These are phyloP conservation scores for Chrysotoxum bicinctum DNA, from an alignment of 2,888 invertebrate species.

Conservation along the genomic window DNA sequence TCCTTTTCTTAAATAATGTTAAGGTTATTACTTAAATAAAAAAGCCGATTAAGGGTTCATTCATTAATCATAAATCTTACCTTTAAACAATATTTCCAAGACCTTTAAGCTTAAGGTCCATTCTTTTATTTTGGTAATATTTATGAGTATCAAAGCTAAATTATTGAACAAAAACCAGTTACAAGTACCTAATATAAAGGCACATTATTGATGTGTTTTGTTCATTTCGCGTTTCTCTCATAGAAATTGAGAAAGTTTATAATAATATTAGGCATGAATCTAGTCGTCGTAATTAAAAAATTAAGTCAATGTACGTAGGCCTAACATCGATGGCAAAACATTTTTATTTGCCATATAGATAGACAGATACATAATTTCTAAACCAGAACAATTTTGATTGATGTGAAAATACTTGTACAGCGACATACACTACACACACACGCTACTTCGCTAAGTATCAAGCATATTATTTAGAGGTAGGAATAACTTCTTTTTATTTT, in stretches of 20 bases:
- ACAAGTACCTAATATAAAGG: background rate
- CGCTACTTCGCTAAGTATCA: too few relatives aligned
- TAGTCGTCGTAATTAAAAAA: background rate
- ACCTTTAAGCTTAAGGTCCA: too few relatives aligned
- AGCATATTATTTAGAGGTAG: too few relatives aligned
- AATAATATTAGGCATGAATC: background rate
- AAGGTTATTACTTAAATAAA: too few relatives aligned
- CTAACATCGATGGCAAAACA: background rate
- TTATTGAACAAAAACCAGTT: too few relatives aligned
- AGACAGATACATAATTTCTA: background rate
- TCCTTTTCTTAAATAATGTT: too few relatives aligned
- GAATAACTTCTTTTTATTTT: background rate
- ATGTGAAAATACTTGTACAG: background rate
- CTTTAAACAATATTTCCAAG: too few relatives aligned
- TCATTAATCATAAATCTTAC: too few relatives aligned
- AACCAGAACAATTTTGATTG: background rate
- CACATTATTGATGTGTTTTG: background rate
- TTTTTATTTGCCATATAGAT: background rate
- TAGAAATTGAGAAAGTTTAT: background rate
- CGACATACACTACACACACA: background rate
- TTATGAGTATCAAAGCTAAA: too few relatives aligned
- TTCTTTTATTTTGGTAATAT: too few relatives aligned
- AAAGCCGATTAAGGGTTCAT: too few relatives aligned
- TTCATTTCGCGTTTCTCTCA: background rate
- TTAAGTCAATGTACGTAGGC: background rate